These are phyloP conservation scores for Heliconius himera DNA, from an alignment of 1,140 invertebrate species.

Conservation along the genomic window DNA sequence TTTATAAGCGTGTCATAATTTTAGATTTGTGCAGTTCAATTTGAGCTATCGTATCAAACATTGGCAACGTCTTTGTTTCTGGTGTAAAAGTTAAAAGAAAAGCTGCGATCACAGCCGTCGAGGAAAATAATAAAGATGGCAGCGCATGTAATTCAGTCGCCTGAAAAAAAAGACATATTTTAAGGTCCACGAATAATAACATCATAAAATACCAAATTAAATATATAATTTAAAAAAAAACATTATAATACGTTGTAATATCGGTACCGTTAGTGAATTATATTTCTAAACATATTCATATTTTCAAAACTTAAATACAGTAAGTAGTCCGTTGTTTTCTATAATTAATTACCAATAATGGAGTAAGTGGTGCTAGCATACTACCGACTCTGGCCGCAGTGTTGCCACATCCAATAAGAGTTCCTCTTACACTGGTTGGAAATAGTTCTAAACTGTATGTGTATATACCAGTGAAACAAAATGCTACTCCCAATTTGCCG, in stretches of 20 bases:
- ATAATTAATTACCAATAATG: conserved; percentile 55
- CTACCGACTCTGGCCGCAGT: conserved; percentile 61
- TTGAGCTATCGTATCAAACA: conserved; percentile 67
- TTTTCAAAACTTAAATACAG: neutral
- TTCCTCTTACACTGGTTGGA: conserved; percentile 66
- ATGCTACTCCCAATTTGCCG: conserved; percentile 59
- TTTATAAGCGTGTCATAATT: conserved; percentile 48
- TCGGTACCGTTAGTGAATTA: too few relatives aligned
- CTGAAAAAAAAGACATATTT: conserved; percentile 44
- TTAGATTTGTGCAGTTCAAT: conserved; percentile 48
- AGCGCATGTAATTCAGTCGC: conserved; percentile 47
- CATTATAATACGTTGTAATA: too few relatives aligned
- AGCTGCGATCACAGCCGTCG: conserved; percentile 54
- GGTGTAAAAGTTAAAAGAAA: conserved; percentile 56
- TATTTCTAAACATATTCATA: neutral
- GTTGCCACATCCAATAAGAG: conserved; percentile 59
- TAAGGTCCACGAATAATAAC: too few relatives aligned
- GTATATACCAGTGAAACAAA: conserved; percentile 68
- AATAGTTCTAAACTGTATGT: conserved; percentile 69
- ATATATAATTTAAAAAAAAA: too few relatives aligned
- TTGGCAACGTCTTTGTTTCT: conserved; percentile 60
- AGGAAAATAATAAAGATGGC: conserved; percentile 58
- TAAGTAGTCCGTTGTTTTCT: neutral
- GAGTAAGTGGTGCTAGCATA: conserved; percentile 64
- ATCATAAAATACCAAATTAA: too few relatives aligned